These are phyloP conservation scores for Alcedo quadribrachys DNA, from an alignment of 2,797 vertebrate genomes.

Conservation along the genomic window DNA sequence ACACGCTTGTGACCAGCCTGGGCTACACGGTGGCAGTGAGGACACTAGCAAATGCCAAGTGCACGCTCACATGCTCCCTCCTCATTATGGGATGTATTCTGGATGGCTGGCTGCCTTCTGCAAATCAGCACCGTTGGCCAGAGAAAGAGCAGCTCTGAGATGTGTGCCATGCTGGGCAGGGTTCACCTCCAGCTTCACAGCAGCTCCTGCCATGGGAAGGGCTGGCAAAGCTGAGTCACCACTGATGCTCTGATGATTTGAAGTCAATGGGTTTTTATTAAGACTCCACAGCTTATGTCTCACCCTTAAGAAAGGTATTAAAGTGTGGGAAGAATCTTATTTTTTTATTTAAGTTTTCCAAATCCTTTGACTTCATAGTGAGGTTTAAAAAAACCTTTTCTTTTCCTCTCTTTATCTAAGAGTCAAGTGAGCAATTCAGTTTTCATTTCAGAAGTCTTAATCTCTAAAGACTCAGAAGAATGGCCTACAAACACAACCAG, in stretches of 20 bases:
- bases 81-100: slow-evolving; percentile 12
- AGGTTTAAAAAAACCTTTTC: not conserved
- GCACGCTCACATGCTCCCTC: not conserved
- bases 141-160: not conserved
- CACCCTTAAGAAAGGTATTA: not conserved
- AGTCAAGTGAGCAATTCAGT: not conserved
- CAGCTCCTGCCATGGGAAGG: not conserved
- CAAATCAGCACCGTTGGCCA: not conserved
- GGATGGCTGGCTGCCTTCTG: not conserved
- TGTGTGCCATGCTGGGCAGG: not conserved
- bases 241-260: not conserved
- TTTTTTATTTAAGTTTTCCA: not conserved
- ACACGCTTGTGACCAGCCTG: slow-evolving; percentile 5
- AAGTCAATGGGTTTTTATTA: not conserved
- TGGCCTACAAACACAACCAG: not conserved
- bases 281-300: not conserved
- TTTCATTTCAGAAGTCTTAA: not conserved
- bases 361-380: not conserved
- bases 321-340: not conserved
- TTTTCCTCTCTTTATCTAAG: not conserved
- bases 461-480: not conserved
- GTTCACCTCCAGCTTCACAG: not conserved
- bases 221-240: fast-evolving
- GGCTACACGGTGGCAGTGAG: not conserved
- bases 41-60: not conserved